phyloP scores from a whole-genome alignment of 2,888 invertebrate genomes.

The Polydrusus tereticollis region DNA sequence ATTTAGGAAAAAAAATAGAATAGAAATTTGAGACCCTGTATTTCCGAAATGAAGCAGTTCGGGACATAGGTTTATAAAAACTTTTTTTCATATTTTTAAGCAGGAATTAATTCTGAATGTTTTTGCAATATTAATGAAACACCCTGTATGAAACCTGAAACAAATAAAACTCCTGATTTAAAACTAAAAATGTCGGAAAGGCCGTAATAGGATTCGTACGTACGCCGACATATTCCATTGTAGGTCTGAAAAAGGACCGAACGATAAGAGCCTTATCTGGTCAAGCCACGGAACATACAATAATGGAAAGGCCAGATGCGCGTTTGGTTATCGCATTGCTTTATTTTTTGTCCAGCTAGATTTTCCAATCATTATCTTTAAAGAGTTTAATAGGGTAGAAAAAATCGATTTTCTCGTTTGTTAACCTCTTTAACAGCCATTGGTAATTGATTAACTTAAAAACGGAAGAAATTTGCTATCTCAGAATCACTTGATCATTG shows the following conservation, averaged over 20 bases:
- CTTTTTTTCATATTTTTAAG: no score
- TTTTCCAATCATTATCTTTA: slow-evolving; percentile 11
- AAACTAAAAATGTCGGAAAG: slow-evolving; percentile 13
- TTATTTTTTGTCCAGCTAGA: slow-evolving; percentile 3
- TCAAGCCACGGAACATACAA: slow-evolving; percentile 15
- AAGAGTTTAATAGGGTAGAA: slow-evolving; percentile 1
- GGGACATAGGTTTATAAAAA: no score
- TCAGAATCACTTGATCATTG: no score
- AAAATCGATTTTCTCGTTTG: not conserved
- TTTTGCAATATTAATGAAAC: no score
- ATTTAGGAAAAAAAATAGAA: no score
- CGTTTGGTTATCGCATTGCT: slow-evolving; percentile 14
- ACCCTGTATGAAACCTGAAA: no score
- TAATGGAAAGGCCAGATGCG: slow-evolving; percentile 8
- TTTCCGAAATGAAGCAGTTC: no score
- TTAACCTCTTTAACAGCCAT: not conserved
- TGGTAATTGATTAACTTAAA: not conserved
- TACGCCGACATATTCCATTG: slow-evolving; percentile 17
- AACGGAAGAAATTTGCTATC: not conserved
- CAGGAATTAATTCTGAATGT: no score
- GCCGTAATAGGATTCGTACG: slow-evolving; percentile 17
- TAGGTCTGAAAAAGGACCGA: slow-evolving; percentile 11
- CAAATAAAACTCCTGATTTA: slow-evolving; percentile 2
- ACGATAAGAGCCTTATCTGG: slow-evolving; percentile 17
- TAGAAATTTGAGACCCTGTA: no score